Base-by-base conservation (phyloP, 2,113 vertebrate genomes). In the Phrynosoma blainvillii region DNA sequence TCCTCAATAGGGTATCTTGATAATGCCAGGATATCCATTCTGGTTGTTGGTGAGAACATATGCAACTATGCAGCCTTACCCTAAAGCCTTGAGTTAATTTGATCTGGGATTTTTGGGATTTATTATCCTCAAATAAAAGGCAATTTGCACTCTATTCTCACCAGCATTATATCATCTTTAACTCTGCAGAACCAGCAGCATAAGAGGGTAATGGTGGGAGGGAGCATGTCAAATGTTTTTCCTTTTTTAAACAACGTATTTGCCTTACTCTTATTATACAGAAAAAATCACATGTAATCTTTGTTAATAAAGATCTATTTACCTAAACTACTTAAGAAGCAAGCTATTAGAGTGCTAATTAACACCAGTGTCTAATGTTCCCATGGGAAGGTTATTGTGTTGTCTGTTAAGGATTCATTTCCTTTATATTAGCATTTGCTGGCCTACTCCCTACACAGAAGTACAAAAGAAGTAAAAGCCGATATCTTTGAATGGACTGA, bases 301-400 rank as follows among this genome's bases (percentile, higher is more conserved):
- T 88, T 79, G 90, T 90, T 96, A 96, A 96, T 96, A 96, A 95
- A 96, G 93, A 95, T 94, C 78, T 96, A 91, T 96, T 96, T 96
- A 92, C 80, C 86, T 86, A 71, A 47, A 59, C 82, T 36, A 85
- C 92, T 95, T 93, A 90, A 94, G 95, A 93, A 94, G 65, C 73
- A 90, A 86, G 52, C 76, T 92, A 90, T 96, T 93, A 94, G 91
- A 94, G 90, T 89, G 76, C 91, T 96, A 91, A 94, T 96, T 96
- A 97, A 89, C 91, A 88, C 86, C 27, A 87, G 87, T 95, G 90
- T 90, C 90, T 94, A 89, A 93, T 90, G 90, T 91, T 95, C 95
- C 95, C 94, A 23, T 11, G 92, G 95, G 96, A 96, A 93, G 90
- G 92, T 89, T 95, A 96, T 95, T 92, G 95, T 94, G 91, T 82